A percentile compares a stretch with the other conserved stretches of the same genome.
These are phyloP conservation scores for Oreortyx pictus DNA, from an alignment of 2,797 vertebrate species.

Conservation along the genomic window DNA sequence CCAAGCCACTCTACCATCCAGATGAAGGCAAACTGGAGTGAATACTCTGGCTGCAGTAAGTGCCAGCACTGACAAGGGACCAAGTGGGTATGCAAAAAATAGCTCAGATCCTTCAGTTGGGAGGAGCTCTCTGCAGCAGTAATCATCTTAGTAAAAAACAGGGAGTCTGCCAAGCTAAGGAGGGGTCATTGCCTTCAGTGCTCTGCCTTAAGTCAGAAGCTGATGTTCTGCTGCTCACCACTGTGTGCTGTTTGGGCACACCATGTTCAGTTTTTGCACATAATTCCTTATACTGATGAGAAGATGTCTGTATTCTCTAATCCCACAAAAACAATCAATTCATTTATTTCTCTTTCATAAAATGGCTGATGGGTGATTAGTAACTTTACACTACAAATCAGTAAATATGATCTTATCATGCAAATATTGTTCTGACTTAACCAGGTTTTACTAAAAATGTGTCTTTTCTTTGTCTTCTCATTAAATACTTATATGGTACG, in stretches of 20 bases:
- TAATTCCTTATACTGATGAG: neutral
- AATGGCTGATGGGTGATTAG: neutral
- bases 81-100: neutral
- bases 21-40: neutral
- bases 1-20: neutral
- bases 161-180: neutral
- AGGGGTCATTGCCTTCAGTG: constrained; percentile 9
- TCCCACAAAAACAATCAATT: neutral
- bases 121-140: neutral
- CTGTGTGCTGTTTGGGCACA: neutral
- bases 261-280: neutral
- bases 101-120: neutral
- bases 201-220: constrained; percentile 45
- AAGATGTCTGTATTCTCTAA: neutral
- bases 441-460: neutral
- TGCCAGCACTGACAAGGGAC: neutral
- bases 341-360: neutral
- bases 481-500: neutral
- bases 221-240: neutral
- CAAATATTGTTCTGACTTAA: neutral
- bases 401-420: neutral
- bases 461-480: neutral
- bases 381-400: neutral
- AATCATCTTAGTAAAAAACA: neutral
- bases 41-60: neutral